Percentiles rank a stretch among this genome's conserved stretches.
Conservation (phyloP, 2,888 invertebrate species). For the Hipparchia sbordonii region DNA sequence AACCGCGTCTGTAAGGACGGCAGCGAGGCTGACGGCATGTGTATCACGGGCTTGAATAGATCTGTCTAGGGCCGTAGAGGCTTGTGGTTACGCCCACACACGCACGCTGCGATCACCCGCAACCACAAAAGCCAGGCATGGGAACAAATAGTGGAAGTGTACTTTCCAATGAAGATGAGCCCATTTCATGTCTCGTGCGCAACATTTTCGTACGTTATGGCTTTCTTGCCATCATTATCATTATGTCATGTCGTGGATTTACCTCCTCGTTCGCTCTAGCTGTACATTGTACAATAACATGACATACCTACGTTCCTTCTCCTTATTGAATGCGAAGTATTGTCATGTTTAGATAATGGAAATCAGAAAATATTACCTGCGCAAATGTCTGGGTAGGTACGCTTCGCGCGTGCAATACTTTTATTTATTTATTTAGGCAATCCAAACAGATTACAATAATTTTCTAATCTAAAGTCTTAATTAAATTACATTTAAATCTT, state of each 20-base stretch:
- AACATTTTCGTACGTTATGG: constrained; percentile 13
- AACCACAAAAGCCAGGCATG: constrained; percentile 38
- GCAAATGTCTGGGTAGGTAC: too few relatives aligned
- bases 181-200: constrained; percentile 22
- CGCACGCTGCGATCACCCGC: constrained; percentile 44
- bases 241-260: not conserved
- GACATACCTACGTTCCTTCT: too few relatives aligned
- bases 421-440: too few relatives aligned
- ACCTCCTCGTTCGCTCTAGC: not conserved
- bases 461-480: too few relatives aligned
- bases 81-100: constrained; percentile 58
- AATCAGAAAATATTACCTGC: too few relatives aligned
- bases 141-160: constrained; percentile 34
- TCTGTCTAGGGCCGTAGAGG: constrained; percentile 28
- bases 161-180: constrained; percentile 26
- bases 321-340: too few relatives aligned
- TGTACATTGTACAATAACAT: too few relatives aligned
- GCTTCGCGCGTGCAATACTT: too few relatives aligned
- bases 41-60: constrained; percentile 21
- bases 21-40: not conserved
- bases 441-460: too few relatives aligned
- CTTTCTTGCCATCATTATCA: constrained; percentile 4
- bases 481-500: too few relatives aligned
- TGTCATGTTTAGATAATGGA: too few relatives aligned
- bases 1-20: not conserved